Conservation (phyloP, 2,888 invertebrate genomes). For the Noctua fimbriata region DNA sequence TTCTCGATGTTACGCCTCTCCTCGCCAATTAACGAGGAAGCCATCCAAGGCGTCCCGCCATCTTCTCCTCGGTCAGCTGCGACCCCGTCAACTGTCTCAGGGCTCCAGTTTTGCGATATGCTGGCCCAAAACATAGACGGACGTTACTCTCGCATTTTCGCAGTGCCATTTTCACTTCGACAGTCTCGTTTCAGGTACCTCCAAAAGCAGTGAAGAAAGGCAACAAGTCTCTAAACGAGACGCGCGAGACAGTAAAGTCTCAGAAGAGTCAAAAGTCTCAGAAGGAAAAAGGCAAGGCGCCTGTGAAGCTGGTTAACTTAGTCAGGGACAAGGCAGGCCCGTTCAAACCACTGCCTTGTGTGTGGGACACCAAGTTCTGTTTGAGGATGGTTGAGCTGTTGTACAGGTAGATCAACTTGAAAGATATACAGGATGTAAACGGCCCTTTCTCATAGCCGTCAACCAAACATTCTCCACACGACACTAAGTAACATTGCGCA, state of each 20-base stretch:
- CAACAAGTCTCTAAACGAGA: slow-evolving; percentile 80
- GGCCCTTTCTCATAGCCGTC: no score
- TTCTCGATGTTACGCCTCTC: no score
- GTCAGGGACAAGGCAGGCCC: slow-evolving; percentile 82
- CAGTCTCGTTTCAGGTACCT: slow-evolving; percentile 70
- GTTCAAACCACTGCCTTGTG: slow-evolving; percentile 82
- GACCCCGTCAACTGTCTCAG: not conserved
- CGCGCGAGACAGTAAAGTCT: slow-evolving; percentile 77
- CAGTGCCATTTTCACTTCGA: not conserved
- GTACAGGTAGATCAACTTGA: slow-evolving; percentile 74
- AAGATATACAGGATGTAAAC: no score
- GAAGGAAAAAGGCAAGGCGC: slow-evolving; percentile 78
- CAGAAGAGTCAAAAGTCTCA: slow-evolving; percentile 82
- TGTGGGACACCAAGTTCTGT: slow-evolving; percentile 83
- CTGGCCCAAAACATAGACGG: not conserved
- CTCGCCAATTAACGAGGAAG: no score
- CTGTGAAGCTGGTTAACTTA: slow-evolving; percentile 76
- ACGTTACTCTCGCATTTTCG: not conserved
- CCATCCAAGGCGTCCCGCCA: not conserved
- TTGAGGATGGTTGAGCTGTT: slow-evolving; percentile 79
- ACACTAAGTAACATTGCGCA: no score
- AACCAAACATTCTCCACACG: no score
- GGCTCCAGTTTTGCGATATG: not conserved
- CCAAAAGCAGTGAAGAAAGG: slow-evolving; percentile 80
- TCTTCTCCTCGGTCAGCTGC: not conserved